phyloP scores from a whole-genome alignment of 1,140 invertebrate species.

The Eriosoma lanigerum region DNA sequence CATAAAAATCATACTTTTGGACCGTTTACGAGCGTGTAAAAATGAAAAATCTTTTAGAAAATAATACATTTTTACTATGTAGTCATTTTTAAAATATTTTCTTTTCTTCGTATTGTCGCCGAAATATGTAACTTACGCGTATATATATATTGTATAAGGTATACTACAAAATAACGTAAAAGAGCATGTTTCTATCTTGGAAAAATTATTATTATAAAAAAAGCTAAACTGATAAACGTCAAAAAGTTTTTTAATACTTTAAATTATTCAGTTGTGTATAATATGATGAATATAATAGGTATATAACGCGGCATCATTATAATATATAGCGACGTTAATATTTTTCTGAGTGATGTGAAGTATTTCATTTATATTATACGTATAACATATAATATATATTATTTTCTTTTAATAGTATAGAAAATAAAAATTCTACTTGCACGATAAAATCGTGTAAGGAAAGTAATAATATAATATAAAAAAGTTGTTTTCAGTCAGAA shows the following conservation, averaged over 20 bases:
- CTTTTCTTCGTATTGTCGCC: neutral
- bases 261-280: slow-evolving; percentile 23
- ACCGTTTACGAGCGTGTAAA: too few species aligned
- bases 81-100: too few species aligned
- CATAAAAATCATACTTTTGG: too few species aligned
- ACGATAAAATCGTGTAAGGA: neutral
- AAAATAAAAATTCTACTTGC: neutral
- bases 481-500: slow-evolving; percentile 6
- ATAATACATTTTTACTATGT: too few species aligned
- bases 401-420: slow-evolving; percentile 22
- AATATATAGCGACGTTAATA: neutral
- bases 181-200: neutral
- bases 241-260: slow-evolving; percentile 22
- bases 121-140: neutral
- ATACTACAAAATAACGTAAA: neutral
- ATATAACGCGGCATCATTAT: neutral
- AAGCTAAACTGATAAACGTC: slow-evolving; percentile 4
- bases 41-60: too few species aligned
- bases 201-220: neutral
- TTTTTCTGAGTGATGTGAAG: slow-evolving; percentile 3
- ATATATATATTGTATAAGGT: neutral
- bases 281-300: neutral
- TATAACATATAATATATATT: slow-evolving; percentile 2
- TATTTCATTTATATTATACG: slow-evolving; percentile 6
- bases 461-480: neutral